Conservation (phyloP, 2,113 vertebrate genomes). For the Coreoperca whiteheadi region DNA sequence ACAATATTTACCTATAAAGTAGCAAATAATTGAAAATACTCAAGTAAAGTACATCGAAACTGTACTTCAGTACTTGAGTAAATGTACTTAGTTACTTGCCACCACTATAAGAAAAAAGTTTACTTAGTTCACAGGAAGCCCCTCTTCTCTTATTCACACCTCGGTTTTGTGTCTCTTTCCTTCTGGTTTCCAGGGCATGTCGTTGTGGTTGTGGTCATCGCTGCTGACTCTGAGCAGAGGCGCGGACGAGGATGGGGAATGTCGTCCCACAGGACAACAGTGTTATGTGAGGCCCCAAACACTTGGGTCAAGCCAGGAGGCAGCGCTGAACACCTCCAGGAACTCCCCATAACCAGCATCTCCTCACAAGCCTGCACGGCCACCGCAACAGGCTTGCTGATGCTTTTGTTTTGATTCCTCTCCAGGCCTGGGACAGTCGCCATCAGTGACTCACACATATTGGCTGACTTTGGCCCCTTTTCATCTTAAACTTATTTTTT, state of each 20-base stretch:
- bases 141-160: conserved; percentile 3
- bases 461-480: conserved; percentile 64
- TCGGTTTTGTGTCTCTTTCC: background rate
- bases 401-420: conserved; percentile 68
- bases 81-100: background rate
- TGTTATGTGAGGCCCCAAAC: conserved; percentile 42
- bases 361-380: conserved; percentile 25
- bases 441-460: conserved; percentile 75
- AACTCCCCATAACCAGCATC: conserved; percentile 26
- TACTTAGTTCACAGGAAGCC: conserved; percentile 24
- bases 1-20: background rate
- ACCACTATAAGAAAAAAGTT: background rate
- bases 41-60: background rate
- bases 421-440: conserved; percentile 73
- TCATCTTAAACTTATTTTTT: conserved; percentile 44
- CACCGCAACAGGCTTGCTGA: conserved; percentile 3
- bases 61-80: background rate
- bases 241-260: conserved; percentile 58
- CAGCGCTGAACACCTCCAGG: conserved; percentile 43
- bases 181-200: conserved; percentile 16
- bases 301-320: conserved; percentile 15
- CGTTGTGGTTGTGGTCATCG: background rate
- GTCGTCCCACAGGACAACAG: conserved; percentile 70
- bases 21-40: background rate
- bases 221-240: conserved; percentile 19